Percentiles rank a stretch among this genome's conserved stretches.
These are phyloP conservation scores for Sebastes glaucus DNA, from an alignment of 2,797 vertebrate genomes.

Conservation along the genomic window DNA sequence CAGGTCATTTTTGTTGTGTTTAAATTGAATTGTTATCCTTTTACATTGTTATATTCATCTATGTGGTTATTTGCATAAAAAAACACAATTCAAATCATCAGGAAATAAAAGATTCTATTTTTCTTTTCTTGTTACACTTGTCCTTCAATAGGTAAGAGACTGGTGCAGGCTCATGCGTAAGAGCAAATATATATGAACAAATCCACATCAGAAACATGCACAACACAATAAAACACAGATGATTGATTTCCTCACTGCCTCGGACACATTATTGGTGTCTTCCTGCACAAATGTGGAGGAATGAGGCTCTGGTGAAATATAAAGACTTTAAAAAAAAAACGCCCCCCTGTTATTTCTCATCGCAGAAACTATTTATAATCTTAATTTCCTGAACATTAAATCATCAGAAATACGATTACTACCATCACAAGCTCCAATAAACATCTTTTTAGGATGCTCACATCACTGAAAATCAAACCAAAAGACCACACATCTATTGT, in stretches of 20 bases:
- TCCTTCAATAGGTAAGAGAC: not conserved
- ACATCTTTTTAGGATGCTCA: not conserved
- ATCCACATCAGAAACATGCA: not conserved
- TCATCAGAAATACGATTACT: slow-evolving; percentile 12
- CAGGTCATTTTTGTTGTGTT: too few species aligned
- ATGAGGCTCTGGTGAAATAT: not conserved
- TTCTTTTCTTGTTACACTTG: not conserved
- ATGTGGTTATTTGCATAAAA: too few species aligned
- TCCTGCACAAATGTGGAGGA: slow-evolving; percentile 32
- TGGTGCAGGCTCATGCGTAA: not conserved
- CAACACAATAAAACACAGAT: not conserved
- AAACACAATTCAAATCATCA: too few species aligned
- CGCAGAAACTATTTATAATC: slow-evolving; percentile 21
- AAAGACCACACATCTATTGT: not conserved
- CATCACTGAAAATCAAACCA: not conserved
- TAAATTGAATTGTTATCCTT: too few species aligned
- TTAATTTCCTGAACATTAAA: slow-evolving; percentile 34
- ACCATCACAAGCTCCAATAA: slow-evolving; percentile 19
- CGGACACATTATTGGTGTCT: not conserved
- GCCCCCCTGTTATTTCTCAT: not conserved
- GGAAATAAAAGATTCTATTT: too few species aligned
- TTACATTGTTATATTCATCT: too few species aligned
- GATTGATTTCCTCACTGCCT: slow-evolving; percentile 7
- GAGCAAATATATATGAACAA: not conserved
- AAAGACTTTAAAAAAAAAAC: not conserved